Percentiles rank a stretch among this genome's conserved stretches.
These are phyloP conservation scores for Diplazon laetatorius DNA, from an alignment of 2,888 invertebrate species.

Conservation along the genomic window DNA sequence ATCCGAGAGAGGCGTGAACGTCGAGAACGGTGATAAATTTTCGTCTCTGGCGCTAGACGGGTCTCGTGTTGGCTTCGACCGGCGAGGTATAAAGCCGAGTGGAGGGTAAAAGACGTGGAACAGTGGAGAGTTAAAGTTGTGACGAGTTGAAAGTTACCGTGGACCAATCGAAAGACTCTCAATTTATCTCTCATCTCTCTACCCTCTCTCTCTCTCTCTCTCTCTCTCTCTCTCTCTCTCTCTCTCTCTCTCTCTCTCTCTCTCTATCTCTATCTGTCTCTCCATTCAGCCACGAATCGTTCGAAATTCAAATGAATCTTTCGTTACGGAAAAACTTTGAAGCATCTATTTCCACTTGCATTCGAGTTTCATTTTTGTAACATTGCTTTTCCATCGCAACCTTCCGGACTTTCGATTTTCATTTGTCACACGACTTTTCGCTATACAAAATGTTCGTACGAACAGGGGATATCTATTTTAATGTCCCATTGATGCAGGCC, in stretches of 20 bases:
- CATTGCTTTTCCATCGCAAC: not conserved
- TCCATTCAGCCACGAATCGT: constrained; percentile 36
- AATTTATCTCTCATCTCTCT: too few relatives aligned
- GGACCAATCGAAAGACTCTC: constrained; percentile 52
- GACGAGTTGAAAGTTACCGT: constrained; percentile 56
- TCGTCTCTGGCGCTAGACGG: constrained; percentile 19
- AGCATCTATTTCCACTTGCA: constrained; percentile 4
- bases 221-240: too few relatives aligned
- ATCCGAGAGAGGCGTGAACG: constrained; percentile 33
- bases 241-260: too few relatives aligned
- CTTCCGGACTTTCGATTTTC: not conserved
- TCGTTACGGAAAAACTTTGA: not conserved
- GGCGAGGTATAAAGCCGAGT: constrained; percentile 7
- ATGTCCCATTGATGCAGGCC: too few relatives aligned
- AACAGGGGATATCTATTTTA: too few relatives aligned
- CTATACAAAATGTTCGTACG: too few relatives aligned
- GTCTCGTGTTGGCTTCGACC: not conserved
- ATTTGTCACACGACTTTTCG: too few relatives aligned
- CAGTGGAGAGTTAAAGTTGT: constrained; percentile 47
- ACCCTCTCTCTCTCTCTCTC: too few relatives aligned
- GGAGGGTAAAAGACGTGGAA: not conserved
- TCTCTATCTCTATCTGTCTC: too few relatives aligned
- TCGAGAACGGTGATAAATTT: constrained; percentile 52
- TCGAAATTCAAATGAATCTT: constrained; percentile 47
- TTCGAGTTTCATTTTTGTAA: not conserved